These are phyloP conservation scores for Pseudomyrmex cubaensis DNA, from an alignment of 1,140 invertebrate species.

Conservation along the genomic window DNA sequence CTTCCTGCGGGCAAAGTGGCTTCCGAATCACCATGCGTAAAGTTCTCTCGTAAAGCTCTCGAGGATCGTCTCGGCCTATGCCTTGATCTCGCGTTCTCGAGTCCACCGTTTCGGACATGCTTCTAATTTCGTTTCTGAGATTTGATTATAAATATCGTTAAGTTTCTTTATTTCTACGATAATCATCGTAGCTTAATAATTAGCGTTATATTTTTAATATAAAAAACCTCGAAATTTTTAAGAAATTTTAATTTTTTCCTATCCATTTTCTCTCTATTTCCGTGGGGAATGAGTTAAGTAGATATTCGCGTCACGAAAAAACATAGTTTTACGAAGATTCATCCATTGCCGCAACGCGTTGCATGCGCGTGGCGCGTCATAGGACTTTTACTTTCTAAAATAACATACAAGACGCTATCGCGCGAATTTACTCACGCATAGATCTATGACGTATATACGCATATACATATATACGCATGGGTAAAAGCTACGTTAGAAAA, in stretches of 20 bases:
- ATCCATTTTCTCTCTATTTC: too few species aligned
- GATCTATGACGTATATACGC: conserved; percentile 19
- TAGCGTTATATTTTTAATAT: not conserved
- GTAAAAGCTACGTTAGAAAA: conserved; percentile 27
- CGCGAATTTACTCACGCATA: conserved; percentile 19
- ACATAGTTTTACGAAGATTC: conserved; percentile 18
- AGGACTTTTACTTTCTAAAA: conserved; percentile 78
- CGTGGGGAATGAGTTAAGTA: not conserved
- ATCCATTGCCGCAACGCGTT: conserved; percentile 28
- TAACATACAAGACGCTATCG: conserved; percentile 63
- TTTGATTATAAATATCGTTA: conserved; percentile 30
- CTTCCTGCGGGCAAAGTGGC: conserved; percentile 73
- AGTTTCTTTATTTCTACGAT: not conserved
- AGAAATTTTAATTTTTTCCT: not conserved
- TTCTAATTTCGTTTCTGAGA: conserved; percentile 71
- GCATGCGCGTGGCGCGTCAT: conserved; percentile 42
- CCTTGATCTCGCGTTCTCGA: conserved; percentile 57
- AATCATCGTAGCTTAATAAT: not conserved
- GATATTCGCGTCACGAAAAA: conserved; percentile 14
- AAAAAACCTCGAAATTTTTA: not conserved
- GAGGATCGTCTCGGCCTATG: conserved; percentile 61
- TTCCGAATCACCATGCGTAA: conserved; percentile 68
- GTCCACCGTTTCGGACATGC: conserved; percentile 25
- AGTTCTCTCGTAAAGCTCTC: conserved; percentile 63
- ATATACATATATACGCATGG: too few species aligned